Evolutionary conservation across 2,113 vertebrate genomes (phyloP).

Genomic region (Ovis canadensis): DNA sequence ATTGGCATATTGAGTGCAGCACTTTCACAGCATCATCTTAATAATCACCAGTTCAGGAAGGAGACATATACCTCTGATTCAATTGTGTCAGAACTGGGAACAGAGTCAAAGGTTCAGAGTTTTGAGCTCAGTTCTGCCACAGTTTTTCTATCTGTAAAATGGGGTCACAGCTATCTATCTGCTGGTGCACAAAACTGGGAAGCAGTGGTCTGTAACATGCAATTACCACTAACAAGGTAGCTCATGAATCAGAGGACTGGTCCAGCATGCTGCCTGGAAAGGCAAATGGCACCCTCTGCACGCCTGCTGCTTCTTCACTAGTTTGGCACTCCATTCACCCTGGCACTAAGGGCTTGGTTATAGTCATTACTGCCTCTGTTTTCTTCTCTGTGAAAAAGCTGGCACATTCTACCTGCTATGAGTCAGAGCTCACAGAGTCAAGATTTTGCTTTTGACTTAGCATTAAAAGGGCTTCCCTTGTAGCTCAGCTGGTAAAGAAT

Average conservation of each 20-base stretch:
- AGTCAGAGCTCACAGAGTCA: neutral
- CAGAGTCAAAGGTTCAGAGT: neutral
- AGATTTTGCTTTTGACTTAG: neutral
- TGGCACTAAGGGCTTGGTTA: neutral
- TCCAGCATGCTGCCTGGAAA: neutral
- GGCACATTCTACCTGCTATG: neutral
- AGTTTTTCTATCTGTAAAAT: neutral
- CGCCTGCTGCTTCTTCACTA: neutral
- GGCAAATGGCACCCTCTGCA: neutral
- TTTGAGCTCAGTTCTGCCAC: neutral
- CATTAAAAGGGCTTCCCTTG: neutral
- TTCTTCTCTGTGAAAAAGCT: neutral
- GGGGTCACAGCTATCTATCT: neutral
- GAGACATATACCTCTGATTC: neutral
- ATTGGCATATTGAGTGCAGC: no score
- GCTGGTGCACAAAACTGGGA: neutral
- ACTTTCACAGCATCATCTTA: neutral
- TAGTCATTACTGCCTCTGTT: neutral
- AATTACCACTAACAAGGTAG: neutral
- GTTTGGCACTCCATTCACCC: neutral
- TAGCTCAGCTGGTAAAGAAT: neutral
- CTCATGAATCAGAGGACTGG: neutral
- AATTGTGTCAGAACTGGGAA: neutral
- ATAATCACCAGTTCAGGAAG: neutral
- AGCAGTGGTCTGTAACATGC: neutral